Conservation (phyloP, 37 sponge, comb jelly and placozoan genomes). For the Eunapius fragilis region DNA sequence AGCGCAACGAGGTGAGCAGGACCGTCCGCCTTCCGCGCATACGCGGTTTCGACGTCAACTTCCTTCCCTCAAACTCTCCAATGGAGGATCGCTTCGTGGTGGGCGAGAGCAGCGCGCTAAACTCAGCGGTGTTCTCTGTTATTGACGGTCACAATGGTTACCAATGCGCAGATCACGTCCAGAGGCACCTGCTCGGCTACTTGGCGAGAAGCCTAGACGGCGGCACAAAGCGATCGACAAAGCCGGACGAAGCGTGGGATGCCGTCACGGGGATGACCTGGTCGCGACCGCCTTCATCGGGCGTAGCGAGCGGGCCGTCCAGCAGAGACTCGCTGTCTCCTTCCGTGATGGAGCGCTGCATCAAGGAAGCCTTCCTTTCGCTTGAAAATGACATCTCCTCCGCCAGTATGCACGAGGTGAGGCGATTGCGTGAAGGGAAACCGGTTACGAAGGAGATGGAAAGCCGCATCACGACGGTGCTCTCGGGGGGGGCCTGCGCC, state of each 20-base stretch:
- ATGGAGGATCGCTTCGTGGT: constrained; percentile 81
- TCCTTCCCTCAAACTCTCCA: constrained; percentile 77
- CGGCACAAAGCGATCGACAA: too few species aligned
- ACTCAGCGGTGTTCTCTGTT: constrained; percentile 61
- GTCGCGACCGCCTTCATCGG: not conserved
- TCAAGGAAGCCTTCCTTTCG: constrained; percentile 26
- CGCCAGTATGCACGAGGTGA: constrained; percentile 40
- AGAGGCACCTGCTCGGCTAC: constrained; percentile 46
- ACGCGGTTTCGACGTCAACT: constrained; percentile 55
- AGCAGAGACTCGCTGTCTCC: not conserved
- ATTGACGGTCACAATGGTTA: constrained; percentile 85
- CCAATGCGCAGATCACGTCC: constrained; percentile 64
- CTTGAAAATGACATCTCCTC: constrained; percentile 61
- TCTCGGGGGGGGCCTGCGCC: constrained; percentile 80
- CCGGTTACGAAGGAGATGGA: constrained; percentile 36
- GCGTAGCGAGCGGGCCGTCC: not conserved
- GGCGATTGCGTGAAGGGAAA: constrained; percentile 34
- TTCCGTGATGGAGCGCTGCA: constrained; percentile 5
- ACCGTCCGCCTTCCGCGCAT: constrained; percentile 29
- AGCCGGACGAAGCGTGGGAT: constrained; percentile 6
- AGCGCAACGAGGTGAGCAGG: constrained; percentile 43
- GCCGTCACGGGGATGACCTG: constrained; percentile 18
- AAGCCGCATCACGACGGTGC: constrained; percentile 36
- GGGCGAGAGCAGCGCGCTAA: constrained; percentile 15
- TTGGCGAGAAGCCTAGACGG: not conserved